Percentiles rank a stretch among this genome's conserved stretches.
Evolutionary conservation across 1,140 invertebrate species (phyloP).

Genomic region (Magallana gigas): DNA sequence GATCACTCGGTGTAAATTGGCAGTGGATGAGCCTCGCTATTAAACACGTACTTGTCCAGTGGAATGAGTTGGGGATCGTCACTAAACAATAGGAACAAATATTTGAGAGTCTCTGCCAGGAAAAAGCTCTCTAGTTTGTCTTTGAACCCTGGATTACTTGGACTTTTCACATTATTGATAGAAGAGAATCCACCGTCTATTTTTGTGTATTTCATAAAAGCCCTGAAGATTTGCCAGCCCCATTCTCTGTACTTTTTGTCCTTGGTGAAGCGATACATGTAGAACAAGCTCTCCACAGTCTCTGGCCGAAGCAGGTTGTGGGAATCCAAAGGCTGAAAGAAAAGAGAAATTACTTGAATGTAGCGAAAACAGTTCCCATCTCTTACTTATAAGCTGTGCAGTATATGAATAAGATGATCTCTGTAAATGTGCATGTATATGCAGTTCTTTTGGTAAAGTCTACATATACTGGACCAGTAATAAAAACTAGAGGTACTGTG

Average conservation of each 20-base stretch:
- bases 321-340: constrained; percentile 90
- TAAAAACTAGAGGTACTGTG: too few species aligned
- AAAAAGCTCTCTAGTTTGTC: constrained; percentile 91
- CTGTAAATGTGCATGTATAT: too few species aligned
- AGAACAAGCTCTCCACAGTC: constrained; percentile 98
- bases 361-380: too few species aligned
- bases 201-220: constrained; percentile 94
- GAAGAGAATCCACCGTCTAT: constrained; percentile 91
- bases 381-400: too few species aligned
- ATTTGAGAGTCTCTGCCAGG: constrained; percentile 99
- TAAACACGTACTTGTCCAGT: constrained; percentile 98
- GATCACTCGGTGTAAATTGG: constrained; percentile 84
- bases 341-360: constrained; percentile 4
- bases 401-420: too few species aligned
- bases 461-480: too few species aligned
- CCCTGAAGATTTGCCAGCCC: constrained; percentile 94
- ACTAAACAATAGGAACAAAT: constrained; percentile 97
- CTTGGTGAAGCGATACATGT: constrained; percentile 96
- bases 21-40: constrained; percentile 98
- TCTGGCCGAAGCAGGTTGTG: constrained; percentile 98
- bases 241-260: constrained; percentile 97
- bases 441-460: too few species aligned
- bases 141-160: constrained; percentile 83
- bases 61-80: constrained; percentile 92
- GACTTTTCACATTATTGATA: constrained; percentile 94